Conservation (phyloP, 2,888 invertebrate species). For the Schizaphis graminum region DNA sequence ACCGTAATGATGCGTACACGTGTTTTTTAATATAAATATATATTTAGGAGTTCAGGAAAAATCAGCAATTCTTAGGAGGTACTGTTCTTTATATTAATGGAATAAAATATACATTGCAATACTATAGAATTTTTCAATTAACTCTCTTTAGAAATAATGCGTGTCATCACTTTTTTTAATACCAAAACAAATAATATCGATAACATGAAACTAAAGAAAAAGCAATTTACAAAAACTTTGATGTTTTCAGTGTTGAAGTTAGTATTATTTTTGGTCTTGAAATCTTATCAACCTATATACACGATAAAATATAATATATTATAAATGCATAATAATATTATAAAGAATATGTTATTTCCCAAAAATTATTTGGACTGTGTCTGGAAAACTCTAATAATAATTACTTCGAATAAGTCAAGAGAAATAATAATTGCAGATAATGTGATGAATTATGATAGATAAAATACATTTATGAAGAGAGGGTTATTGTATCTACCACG, state of each 20-base stretch:
- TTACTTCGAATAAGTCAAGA: not conserved
- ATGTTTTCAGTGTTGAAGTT: not conserved
- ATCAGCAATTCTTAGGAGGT: not conserved
- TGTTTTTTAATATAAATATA: not conserved
- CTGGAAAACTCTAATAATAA: not conserved
- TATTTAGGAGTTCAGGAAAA: not conserved
- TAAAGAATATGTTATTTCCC: not conserved
- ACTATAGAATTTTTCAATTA: not conserved
- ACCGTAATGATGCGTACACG: not conserved
- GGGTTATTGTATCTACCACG: accelerated
- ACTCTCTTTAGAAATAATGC: not conserved
- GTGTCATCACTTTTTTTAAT: not conserved
- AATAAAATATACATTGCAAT: not conserved
- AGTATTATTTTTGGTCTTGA: not conserved
- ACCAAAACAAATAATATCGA: not conserved
- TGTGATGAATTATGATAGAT: not conserved
- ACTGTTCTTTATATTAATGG: not conserved
- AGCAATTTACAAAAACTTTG: not conserved
- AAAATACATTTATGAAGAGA: not conserved
- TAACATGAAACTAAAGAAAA: not conserved
- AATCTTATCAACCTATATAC: not conserved
- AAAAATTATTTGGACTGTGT: not conserved
- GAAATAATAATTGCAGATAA: not conserved
- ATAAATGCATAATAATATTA: not conserved
- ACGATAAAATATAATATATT: not conserved